Conservation (phyloP, 1,140 invertebrate species). For the Lucilia sericata region DNA sequence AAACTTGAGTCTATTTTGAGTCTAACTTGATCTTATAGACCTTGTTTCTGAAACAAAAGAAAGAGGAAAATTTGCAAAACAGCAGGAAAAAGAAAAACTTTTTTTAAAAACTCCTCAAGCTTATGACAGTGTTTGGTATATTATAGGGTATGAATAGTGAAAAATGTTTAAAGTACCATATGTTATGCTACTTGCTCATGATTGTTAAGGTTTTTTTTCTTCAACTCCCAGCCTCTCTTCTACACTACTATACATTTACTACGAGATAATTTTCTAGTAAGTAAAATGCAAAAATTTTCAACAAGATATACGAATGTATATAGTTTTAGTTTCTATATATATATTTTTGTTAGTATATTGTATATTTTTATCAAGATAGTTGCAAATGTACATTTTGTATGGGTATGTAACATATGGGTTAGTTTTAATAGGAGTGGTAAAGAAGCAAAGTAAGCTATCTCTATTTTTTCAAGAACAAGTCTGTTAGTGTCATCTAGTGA, state of each 20-base stretch:
- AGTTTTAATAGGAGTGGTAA: too few species aligned
- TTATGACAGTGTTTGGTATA: background rate
- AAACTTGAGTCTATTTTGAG: background rate
- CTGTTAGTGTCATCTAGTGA: too few species aligned
- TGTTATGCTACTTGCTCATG: conserved; percentile 8
- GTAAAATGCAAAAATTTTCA: background rate
- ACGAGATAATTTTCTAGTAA: background rate
- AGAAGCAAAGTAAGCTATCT: too few species aligned
- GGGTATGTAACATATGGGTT: too few species aligned
- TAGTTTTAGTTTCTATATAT: background rate
- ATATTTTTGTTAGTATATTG: too few species aligned
- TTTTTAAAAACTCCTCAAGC: background rate
- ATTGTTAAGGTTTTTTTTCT: background rate
- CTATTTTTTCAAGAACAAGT: too few species aligned
- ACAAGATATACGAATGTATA: background rate
- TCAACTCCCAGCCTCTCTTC: background rate
- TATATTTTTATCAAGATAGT: too few species aligned
- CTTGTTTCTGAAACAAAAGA: too few species aligned
- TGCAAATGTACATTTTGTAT: too few species aligned
- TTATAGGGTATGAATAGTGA: conserved; percentile 15
- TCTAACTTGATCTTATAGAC: too few species aligned
- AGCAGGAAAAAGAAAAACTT: background rate
- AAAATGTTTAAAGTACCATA: conserved; percentile 10
- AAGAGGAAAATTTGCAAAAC: background rate
- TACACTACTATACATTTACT: background rate